Base-by-base conservation (phyloP, 2,113 vertebrate species). In the Meriones unguiculatus region DNA sequence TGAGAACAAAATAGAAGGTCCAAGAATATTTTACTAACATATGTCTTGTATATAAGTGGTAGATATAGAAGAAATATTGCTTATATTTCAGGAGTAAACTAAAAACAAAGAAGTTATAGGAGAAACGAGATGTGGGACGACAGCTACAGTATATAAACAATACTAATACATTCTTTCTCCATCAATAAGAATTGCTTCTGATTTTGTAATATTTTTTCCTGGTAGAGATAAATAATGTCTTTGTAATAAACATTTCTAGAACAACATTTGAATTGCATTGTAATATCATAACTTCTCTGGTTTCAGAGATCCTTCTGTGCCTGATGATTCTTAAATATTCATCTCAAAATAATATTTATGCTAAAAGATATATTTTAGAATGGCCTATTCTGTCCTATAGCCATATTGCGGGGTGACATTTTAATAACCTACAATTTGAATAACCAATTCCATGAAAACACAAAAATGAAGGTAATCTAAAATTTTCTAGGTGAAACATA, bases 241-340 rank as follows among this genome's bases (percentile, higher is more conserved):
- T 78, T 90, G n/a, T 57, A 76, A 67, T 90, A 20, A 90, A 94
- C 15, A 77, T 90, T 90, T 78, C 22, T 4, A 64, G 64, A 52
- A 32, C 38, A 70, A 38, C 59, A 50, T 91, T 46, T 52, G 54
- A 70, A 46, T 87, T 87, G 15, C 52, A 24, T 54, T 84, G 32
- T 11, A 78, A 72, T 4, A 62, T 41, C 17, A 10, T 87, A 80
- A 78, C 15, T 52, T 20, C 64, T 94, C 6, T 78, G 7, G 15
- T 86, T 91, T 67, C 20, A 62, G n/a, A 62, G 38, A 17, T 54
- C 50, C 17, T 72, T 76, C 32, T 87, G 24, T 78, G 24, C 35
- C 70, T 52, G 38, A 8, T 86, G 17, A 24, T 70, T 86, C 32
- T 64, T 25, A 95, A 91, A 91, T 52, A 69, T 70, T 59, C n/a